These are phyloP conservation scores for Amiota mariae DNA, from an alignment of 2,888 invertebrate genomes.

Conservation along the genomic window DNA sequence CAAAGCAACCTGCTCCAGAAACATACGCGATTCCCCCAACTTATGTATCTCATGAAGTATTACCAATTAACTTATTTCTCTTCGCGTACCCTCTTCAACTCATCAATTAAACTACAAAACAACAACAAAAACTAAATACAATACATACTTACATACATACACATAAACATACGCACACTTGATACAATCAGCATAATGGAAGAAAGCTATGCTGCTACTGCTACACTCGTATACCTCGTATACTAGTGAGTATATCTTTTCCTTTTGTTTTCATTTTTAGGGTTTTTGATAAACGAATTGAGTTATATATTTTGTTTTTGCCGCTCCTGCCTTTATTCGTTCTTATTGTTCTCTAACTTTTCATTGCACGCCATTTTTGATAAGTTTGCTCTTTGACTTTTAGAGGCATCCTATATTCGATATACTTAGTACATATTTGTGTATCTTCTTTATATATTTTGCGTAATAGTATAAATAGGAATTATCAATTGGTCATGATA, in stretches of 20 bases:
- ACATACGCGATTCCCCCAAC: background rate
- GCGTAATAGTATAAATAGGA: background rate
- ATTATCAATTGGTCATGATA: too few relatives aligned
- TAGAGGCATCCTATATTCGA: background rate
- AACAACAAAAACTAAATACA: slow-evolving; percentile 25
- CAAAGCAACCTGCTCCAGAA: slow-evolving; percentile 18
- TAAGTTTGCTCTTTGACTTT: slow-evolving; percentile 22
- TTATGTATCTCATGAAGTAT: slow-evolving; percentile 1
- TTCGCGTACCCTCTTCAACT: slow-evolving; percentile 56
- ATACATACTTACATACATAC: too few relatives aligned
- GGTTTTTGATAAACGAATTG: slow-evolving; percentile 16
- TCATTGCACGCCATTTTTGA: slow-evolving; percentile 24
- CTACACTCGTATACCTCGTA: too few relatives aligned
- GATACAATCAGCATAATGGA: too few relatives aligned
- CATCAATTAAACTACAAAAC: slow-evolving; percentile 55
- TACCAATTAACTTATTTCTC: slow-evolving; percentile 29
- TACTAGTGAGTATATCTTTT: too few relatives aligned
- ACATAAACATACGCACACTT: background rate
- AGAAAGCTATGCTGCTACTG: too few relatives aligned
- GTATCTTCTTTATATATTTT: background rate
- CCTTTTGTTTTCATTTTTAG: background rate
- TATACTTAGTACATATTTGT: too few relatives aligned
- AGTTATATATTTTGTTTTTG: slow-evolving; percentile 2
- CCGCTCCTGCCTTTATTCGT: background rate
- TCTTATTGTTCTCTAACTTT: background rate